Base-by-base conservation (phyloP, 1,140 invertebrate genomes). In the Neotoxoptera formosana region DNA sequence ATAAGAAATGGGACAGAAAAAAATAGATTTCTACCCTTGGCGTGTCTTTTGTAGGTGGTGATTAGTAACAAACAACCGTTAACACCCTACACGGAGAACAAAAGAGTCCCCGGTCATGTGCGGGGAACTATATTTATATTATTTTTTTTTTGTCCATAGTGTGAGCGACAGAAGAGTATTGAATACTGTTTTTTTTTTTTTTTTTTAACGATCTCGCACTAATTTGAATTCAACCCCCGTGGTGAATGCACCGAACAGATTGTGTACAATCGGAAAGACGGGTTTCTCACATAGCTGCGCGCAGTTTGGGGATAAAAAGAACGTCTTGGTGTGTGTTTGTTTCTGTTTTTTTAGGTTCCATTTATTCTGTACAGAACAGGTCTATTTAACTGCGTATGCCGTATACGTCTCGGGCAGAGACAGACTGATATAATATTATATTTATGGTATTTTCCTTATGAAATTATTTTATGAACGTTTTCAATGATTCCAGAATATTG, bases 1-100 rank as follows among this genome's bases (percentile, higher is more conserved):
- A 84, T 84, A 84, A 93, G 47, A 84, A 41, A 84, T 25, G 9
- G 11, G 25, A 84, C 14, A 91, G 41, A 76, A 91, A 92, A 83
- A 92, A 83, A 51, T 91, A 84, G n/a, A 93, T 93, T 30, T n/a
- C 25, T 34, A 91, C 90, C 76, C 90, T 91, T 34, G n/a, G 9
- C 76, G 76, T 84, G 76, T 84, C 76, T 92, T 90, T 91, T 83
- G 48, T 93, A 84, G 91, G 23, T 84, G 47, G 36, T 86, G 81
- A 93, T 93, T 93, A 93, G 91, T 86, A 83, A 93, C 91, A 86
- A 93, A 93, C 81, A 93, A 93, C 91, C 91, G 91, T 93, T 93
- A 93, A 93, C 91, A 93, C 91, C 91, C 81, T 56, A 88, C 30
- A n/a, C 8, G 23, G 91, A 86, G 91, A 93, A 84, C 67, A 93